phyloP scores from a whole-genome alignment of 2,113 vertebrate species.

The Crocuta crocuta region DNA sequence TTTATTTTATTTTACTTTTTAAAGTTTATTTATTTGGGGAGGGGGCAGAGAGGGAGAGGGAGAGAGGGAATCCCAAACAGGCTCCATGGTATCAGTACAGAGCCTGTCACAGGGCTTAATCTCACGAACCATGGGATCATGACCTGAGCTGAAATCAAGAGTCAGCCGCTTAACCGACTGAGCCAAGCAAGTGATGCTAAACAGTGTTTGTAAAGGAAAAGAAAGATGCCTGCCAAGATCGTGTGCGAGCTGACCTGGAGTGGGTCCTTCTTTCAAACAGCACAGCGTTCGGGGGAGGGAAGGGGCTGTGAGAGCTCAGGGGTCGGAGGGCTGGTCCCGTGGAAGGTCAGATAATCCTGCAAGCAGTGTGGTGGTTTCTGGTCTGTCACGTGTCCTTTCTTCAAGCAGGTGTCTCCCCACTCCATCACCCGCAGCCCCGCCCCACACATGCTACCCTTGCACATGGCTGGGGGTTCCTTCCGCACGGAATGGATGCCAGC shows the following conservation, averaged over 20 bases:
- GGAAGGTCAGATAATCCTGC: neutral
- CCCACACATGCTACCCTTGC: rapidly evolving
- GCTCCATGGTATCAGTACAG: too few species aligned
- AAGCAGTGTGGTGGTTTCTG: rapidly evolving
- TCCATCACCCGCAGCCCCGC: rapidly evolving
- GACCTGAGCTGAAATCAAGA: too few species aligned
- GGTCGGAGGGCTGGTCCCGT: neutral
- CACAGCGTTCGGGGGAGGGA: rapidly evolving
- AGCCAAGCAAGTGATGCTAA: neutral
- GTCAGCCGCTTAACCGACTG: too few species aligned
- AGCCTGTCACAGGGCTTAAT: too few species aligned
- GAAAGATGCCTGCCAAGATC: neutral
- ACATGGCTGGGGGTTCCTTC: neutral
- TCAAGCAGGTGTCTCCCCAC: neutral
- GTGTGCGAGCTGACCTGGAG: neutral
- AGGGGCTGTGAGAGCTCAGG: neutral
- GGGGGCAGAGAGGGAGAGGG: too few species aligned
- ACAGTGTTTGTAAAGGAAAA: neutral
- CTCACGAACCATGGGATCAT: too few species aligned
- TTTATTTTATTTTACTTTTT: neutral
- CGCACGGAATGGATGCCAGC: neutral
- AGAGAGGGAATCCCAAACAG: too few species aligned
- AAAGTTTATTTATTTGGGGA: too few species aligned
- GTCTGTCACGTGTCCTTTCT: neutral
- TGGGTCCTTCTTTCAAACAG: neutral